Evolutionary conservation across 1,140 invertebrate genomes (phyloP).

Genomic region (Heliconius hermathena): DNA sequence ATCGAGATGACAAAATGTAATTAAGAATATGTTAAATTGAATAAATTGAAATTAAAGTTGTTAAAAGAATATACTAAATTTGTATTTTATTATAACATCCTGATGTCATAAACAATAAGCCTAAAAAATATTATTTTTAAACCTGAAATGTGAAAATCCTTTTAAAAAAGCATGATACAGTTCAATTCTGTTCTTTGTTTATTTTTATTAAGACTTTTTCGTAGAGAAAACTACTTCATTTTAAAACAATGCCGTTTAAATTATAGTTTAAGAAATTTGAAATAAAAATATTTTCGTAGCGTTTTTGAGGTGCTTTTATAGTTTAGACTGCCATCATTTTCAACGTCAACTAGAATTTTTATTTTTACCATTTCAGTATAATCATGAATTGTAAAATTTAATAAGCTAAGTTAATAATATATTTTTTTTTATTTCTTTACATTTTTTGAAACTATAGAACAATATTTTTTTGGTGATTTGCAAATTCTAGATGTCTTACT

Average conservation of each 20-base stretch:
- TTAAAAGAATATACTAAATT: not conserved
- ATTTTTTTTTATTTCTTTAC: no score
- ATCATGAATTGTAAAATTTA: no score
- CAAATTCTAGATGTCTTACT: no score
- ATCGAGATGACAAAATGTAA: no score
- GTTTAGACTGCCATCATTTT: no score
- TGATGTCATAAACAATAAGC: not conserved
- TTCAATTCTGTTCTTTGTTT: not conserved
- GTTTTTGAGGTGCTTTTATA: no score
- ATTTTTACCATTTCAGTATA: no score
- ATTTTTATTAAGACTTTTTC: not conserved
- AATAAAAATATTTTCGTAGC: not conserved
- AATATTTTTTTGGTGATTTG: no score
- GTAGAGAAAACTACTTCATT: not conserved
- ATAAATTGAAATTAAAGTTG: not conserved
- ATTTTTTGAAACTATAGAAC: no score
- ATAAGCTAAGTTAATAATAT: no score
- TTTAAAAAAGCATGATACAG: not conserved
- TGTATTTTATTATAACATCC: not conserved
- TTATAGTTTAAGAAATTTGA: not conserved
- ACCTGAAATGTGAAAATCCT: not conserved
- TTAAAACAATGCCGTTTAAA: not conserved
- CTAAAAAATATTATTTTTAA: not conserved
- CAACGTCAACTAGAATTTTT: no score
- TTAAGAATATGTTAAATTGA: not conserved